These are phyloP conservation scores for Oryctes rhinoceros DNA, from an alignment of 1,140 invertebrate genomes.

Conservation along the genomic window DNA sequence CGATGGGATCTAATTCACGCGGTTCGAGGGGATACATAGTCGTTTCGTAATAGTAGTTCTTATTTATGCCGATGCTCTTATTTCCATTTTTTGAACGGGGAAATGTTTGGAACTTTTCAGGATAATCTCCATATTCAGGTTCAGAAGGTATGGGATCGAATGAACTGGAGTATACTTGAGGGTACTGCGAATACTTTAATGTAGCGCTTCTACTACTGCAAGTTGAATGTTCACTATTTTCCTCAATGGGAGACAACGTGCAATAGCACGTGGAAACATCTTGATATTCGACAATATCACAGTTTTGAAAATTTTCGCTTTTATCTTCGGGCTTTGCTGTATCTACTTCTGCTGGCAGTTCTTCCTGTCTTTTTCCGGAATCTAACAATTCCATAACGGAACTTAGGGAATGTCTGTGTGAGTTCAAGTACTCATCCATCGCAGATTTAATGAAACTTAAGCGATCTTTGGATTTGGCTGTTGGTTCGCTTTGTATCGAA, in stretches of 20 bases:
- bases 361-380: slow-evolving; percentile 42
- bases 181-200: slow-evolving; percentile 24
- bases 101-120: slow-evolving; percentile 66
- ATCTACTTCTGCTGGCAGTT: not conserved
- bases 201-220: slow-evolving; percentile 59
- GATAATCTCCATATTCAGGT: slow-evolving; percentile 46
- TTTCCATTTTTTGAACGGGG: slow-evolving; percentile 61
- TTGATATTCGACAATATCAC: not conserved
- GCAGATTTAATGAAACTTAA: slow-evolving; percentile 54
- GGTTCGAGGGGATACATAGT: slow-evolving; percentile 67
- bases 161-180: slow-evolving; percentile 54
- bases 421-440: slow-evolving; percentile 59
- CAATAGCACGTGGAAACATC: slow-evolving; percentile 44
- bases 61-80: slow-evolving; percentile 43
- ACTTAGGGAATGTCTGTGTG: slow-evolving; percentile 59
- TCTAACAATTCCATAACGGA: slow-evolving; percentile 59
- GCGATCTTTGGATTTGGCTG: slow-evolving; percentile 46
- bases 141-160: slow-evolving; percentile 56
- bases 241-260: slow-evolving; percentile 67
- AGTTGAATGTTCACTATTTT: slow-evolving; percentile 67
- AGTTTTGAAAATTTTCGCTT: not conserved
- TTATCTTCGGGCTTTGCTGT: not conserved
- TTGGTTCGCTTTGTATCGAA: slow-evolving; percentile 54
- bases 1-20: slow-evolving; percentile 67
- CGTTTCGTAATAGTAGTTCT: slow-evolving; percentile 55